Percentiles rank a stretch among this genome's conserved stretches.
phyloP scores from a whole-genome alignment of 2,113 vertebrate genomes.

The Odontophorus gujanensis region DNA sequence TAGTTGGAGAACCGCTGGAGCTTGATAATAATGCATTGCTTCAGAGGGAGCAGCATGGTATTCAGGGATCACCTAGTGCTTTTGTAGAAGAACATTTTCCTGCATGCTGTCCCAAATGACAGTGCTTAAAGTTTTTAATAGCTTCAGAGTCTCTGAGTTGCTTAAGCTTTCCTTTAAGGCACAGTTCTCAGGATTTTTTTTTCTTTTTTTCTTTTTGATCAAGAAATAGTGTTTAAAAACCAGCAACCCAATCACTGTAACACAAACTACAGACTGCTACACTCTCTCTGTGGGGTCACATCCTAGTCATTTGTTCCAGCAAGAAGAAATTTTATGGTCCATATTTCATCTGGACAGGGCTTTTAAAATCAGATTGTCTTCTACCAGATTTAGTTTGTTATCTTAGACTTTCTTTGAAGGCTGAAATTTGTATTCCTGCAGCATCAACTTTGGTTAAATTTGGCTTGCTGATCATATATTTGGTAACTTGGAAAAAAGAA shows the following conservation, averaged over 20 bases:
- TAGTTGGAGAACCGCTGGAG: rapidly evolving
- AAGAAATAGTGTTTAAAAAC: background rate
- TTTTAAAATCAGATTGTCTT: slow-evolving; percentile 24
- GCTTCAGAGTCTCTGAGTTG: background rate
- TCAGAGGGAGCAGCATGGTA: background rate
- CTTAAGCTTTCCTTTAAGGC: background rate
- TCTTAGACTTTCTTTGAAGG: background rate
- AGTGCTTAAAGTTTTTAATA: background rate
- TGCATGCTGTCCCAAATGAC: background rate
- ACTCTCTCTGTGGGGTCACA: background rate
- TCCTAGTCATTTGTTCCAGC: slow-evolving; percentile 12
- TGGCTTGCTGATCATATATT: background rate
- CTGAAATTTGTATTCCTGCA: background rate
- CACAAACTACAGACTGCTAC: background rate
- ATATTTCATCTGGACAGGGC: background rate
- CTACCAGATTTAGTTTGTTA: background rate
- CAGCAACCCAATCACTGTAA: slow-evolving; percentile 1
- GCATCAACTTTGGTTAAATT: background rate
- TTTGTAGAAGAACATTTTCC: background rate
- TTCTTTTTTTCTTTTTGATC: background rate
- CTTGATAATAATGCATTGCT: background rate
- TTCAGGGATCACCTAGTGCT: background rate
- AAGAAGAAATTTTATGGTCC: background rate
- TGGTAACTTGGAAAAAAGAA: background rate
- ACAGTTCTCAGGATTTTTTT: background rate